Base-by-base conservation (phyloP, 2,797 vertebrate species). In the Lacerta agilis region DNA sequence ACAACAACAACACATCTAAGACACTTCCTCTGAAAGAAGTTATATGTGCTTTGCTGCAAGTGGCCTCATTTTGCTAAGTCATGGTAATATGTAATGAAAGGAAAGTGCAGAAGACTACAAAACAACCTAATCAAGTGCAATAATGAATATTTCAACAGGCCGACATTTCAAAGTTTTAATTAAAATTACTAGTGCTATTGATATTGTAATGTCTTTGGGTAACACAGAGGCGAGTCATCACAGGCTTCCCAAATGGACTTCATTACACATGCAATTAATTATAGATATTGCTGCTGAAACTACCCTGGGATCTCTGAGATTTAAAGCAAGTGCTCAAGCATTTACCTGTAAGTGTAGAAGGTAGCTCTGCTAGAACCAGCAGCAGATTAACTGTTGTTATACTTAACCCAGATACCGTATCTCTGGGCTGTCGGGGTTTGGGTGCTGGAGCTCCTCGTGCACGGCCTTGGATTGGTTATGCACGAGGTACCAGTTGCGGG, bases 101-200 rank as follows among this genome's bases (percentile, higher is more conserved):
- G 92, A 94, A 80, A 94, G 88, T 82, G 86, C 29, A 94, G 90
- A 95, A 93, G 91, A 94, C 95, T 95, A 95, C 92, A 94, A 96
- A 96, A 96, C 94, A 95, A 95, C 89, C 89, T 94, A 97, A 96
- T 97, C 96, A 96, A 94, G 87, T 86, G 92, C 90, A 94, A 94
- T 94, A 96, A 96, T 94, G 93, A 96, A 95, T 97, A 96, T 97
- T 96, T 96, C 94, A 97, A 95, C 87, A 93, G 86, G 92, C 90
- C 94, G 88, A 89, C 89, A 92, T 95, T 96, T 95, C 87, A 83
- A 96, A 96, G 91, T 96, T 97, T 97, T 96, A 97, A 97, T 97
- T 96, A 97, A 96, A 97, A 96, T 95, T 95, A 96, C 91, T 89
- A 90, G 86, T 89, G 87, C 94, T 94, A 95, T 92, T 95, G 94